Evolutionary conservation across 2,113 vertebrate genomes (phyloP), one percentile per base, ranked within the genome.

Genomic region (Pogonocichla stellata): DNA sequence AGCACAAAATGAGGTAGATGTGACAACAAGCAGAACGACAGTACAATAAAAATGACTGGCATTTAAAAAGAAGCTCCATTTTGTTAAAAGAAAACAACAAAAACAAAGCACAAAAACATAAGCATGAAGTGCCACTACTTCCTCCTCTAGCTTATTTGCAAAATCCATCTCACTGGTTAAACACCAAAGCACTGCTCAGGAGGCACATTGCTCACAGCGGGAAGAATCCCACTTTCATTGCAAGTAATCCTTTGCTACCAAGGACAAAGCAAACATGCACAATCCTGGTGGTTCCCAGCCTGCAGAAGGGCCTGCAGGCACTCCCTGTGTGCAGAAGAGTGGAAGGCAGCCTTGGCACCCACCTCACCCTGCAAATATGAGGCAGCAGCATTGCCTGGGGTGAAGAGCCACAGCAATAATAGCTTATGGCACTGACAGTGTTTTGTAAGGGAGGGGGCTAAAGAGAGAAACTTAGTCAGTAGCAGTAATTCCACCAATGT

Each of bases 191-290:
- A 16, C 57, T 56, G 60, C 57, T 91, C 86, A 80, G 34, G 20
- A 67, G 66, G 48, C 69, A 67, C 58, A 54, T 12, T 77, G 90
- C 79, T 88, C 5, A 0, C 62, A 72, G 74, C 47, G 57, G 90
- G 90, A 95, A 91, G 75, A 90, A 84, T 50, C 26, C 58, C 0
- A 0, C 50, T 60, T 42, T 47, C 43, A 80, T 79, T 92, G 64
- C 69, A 71, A 89, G 60, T 34, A 83, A 91, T 88, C 45, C 91
- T 88, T 94, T 80, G 96, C 93, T 94, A 92, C 96, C 95, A 96
- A 85, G 97, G 96, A 86, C 94, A 90, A 14, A 62, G 78, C 80
- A 97, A 96, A 88, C 72, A 81, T 5, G 54, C 78, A 73, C 54
- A 91, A 92, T 82, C 81, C 86, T 40, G 51, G 74, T 12, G 0